These are phyloP conservation scores for Dipodomys ordii DNA, from an alignment of 2,113 vertebrate genomes.

Conservation along the genomic window DNA sequence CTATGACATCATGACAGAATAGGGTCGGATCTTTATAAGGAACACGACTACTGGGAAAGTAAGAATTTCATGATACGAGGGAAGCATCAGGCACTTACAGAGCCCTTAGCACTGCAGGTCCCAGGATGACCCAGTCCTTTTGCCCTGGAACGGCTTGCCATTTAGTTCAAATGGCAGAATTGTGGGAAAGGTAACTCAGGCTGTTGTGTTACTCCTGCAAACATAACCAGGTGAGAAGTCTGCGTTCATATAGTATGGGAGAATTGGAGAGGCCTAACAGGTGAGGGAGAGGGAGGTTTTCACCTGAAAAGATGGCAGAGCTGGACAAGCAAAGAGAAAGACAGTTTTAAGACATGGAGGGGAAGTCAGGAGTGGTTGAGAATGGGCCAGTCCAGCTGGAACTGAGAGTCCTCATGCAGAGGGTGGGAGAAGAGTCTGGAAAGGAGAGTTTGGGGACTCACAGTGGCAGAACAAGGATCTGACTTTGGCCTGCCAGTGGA, in stretches of 20 bases:
- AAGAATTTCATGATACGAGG: not conserved
- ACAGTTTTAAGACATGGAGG: not conserved
- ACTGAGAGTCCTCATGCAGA: not conserved
- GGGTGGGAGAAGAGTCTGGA: not conserved
- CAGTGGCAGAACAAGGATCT: not conserved
- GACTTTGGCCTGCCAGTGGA: not conserved
- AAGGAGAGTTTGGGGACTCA: not conserved
- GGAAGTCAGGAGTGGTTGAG: not conserved
- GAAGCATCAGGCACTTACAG: not conserved
- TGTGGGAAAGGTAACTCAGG: not conserved
- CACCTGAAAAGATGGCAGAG: not conserved
- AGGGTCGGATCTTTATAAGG: not conserved
- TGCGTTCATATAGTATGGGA: not conserved
- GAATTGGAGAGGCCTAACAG: fast-evolving
- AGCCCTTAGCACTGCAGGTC: not conserved
- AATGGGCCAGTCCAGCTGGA: not conserved
- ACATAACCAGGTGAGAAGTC: no score
- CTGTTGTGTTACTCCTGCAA: fast-evolving
- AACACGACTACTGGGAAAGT: not conserved
- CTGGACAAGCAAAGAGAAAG: not conserved
- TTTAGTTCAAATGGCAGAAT: not conserved
- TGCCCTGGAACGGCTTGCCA: not conserved
- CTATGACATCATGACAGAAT: not conserved
- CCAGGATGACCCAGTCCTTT: not conserved
- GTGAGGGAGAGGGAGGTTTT: not conserved